Evolutionary conservation across 2,797 vertebrate species (phyloP).

Genomic region (Xenopus petersii): DNA sequence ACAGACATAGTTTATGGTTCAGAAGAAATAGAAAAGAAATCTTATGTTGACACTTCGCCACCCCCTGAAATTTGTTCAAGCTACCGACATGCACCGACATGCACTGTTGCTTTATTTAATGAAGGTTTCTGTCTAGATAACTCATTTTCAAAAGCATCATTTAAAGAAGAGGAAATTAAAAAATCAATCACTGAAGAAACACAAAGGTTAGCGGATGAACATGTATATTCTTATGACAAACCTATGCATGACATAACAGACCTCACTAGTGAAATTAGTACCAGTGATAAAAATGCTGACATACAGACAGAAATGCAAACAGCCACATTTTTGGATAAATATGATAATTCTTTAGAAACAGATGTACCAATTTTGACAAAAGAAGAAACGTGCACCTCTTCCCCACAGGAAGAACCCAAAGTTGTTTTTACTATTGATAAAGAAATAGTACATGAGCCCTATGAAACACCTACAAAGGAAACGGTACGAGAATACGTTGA

Average conservation of each 20-base stretch:
- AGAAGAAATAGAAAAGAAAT: constrained; percentile 53
- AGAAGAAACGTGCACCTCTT: constrained; percentile 33
- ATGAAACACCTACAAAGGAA: constrained; percentile 46
- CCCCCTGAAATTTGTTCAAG: constrained; percentile 24
- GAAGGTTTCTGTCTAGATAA: constrained; percentile 22
- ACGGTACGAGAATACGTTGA: constrained; percentile 47
- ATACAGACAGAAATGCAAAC: constrained; percentile 21
- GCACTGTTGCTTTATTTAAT: constrained; percentile 12
- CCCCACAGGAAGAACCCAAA: constrained; percentile 24
- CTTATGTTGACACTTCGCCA: constrained; percentile 49
- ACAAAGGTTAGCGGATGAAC: constrained; percentile 48
- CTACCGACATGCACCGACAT: constrained; percentile 2
- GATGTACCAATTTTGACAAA: background rate
- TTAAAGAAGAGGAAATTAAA: constrained; percentile 34
- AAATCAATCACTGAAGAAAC: constrained; percentile 41
- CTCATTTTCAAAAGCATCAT: constrained; percentile 22
- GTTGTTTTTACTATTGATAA: constrained; percentile 31
- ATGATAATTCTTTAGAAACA: constrained; percentile 11
- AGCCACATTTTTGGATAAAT: constrained; percentile 24
- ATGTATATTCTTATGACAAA: constrained; percentile 50
- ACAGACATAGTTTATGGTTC: constrained; percentile 27
- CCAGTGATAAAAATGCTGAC: constrained; percentile 20
- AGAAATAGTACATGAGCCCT: constrained; percentile 20
- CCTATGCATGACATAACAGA: constrained; percentile 35
- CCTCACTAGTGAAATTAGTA: background rate